Base-by-base conservation (phyloP, 2,113 vertebrate species). In the Neopipo cinnamomea region DNA sequence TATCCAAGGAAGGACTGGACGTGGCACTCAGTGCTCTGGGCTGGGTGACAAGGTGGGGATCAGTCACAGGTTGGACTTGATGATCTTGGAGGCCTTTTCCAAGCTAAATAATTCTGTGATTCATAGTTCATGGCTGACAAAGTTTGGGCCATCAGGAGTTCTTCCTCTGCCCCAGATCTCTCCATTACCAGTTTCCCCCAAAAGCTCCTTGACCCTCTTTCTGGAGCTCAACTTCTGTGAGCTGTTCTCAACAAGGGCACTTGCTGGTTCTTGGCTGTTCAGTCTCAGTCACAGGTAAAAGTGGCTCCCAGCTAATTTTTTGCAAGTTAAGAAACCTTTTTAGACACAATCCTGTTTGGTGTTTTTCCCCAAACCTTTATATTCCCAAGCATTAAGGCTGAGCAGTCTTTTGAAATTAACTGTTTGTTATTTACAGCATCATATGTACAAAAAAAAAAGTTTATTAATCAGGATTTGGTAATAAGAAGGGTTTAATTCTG, bases 1-100 rank as follows among this genome's bases (percentile, higher is more conserved):
- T 53, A 30, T 61, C 24, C 62, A 47, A 0, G 53, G n/a, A 14
- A 47, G 0, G 11, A 1, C 31, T 61, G 37, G 24, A 46, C 0
- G 6, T 47, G 46, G 3, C 39, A 21, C 47, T 44, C 21, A 9
- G 44, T 12, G 66, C 49, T 39, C 61, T 52, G 68, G 5, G 19
- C n/a, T 53, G n/a, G n/a, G 13, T 8, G 53, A 47, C 62, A 27
- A 41, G 71, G 55, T 68, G 20, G 4, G 39, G 24, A 27, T 12
- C 6, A 7, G 30, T 22, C 47, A 15, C 20, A 35, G 30, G 4
- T 41, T 76, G 62, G 33, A 3, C 33, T 37, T 12, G 16, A 11
- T 59, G 8, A 35, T 68, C 21, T 35, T 18, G 3, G 21, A 55
- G 47, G 9, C 55, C 21, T 55, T 62, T 55, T 49, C 24, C 24